Evolutionary conservation across 2,888 invertebrate genomes (phyloP).

Genomic region (Ophion ellenae): DNA sequence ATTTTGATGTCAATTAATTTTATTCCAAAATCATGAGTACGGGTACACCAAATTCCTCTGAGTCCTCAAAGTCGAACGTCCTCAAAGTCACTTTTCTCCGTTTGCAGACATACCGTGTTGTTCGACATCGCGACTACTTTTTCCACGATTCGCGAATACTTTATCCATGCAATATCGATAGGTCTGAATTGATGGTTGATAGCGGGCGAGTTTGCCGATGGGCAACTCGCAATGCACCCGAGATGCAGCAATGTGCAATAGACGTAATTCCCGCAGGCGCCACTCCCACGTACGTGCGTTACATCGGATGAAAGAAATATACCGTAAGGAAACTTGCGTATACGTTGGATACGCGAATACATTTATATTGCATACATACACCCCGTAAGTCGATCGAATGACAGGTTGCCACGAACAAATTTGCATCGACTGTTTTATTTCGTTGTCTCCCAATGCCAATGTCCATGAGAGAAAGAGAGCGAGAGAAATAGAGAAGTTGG

Average conservation of each 20-base stretch:
- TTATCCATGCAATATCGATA: slow-evolving; percentile 6
- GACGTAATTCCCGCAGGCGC: slow-evolving; percentile 15
- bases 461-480: slow-evolving; percentile 26
- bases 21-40: too few relatives aligned
- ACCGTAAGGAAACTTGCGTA: background rate
- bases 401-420: slow-evolving; percentile 61
- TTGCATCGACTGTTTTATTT: slow-evolving; percentile 47
- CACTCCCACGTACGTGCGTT: background rate
- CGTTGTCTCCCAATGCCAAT: slow-evolving; percentile 19
- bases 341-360: background rate
- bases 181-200: background rate
- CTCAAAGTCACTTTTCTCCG: too few relatives aligned
- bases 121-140: background rate
- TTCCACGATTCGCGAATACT: background rate
- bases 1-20: too few relatives aligned
- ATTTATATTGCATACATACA: slow-evolving; percentile 23
- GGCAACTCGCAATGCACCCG: slow-evolving; percentile 19
- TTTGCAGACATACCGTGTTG: too few relatives aligned
- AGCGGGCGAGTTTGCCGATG: slow-evolving; percentile 11
- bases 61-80: too few relatives aligned
- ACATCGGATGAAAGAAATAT: slow-evolving; percentile 11
- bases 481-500: slow-evolving; percentile 23
- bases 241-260: slow-evolving; percentile 23
- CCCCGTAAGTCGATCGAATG: slow-evolving; percentile 59
- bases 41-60: too few relatives aligned